phyloP scores from a whole-genome alignment of 2,797 vertebrate species.

The Pygocentrus nattereri region DNA sequence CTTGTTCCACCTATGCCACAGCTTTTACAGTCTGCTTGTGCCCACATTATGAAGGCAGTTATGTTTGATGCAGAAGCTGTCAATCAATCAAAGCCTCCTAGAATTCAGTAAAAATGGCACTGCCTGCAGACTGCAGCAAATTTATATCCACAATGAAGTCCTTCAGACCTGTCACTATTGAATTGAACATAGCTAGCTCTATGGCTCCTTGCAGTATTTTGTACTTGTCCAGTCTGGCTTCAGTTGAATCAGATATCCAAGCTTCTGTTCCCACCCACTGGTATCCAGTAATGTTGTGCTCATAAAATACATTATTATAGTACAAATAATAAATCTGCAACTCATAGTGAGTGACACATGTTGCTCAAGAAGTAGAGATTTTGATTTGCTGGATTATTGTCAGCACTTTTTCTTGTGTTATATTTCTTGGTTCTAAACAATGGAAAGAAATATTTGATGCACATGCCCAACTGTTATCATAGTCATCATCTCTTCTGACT shows the following conservation, averaged over 20 bases:
- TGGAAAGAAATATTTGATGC: slow-evolving; percentile 75
- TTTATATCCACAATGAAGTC: slow-evolving; percentile 40
- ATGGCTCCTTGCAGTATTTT: slow-evolving; percentile 71
- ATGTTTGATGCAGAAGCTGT: too few relatives aligned
- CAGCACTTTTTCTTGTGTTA: slow-evolving; percentile 62
- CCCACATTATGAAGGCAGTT: too few relatives aligned
- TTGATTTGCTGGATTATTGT: slow-evolving; percentile 73
- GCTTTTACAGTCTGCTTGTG: too few relatives aligned
- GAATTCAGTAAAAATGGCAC: slow-evolving; percentile 28
- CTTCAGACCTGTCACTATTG: slow-evolving; percentile 32
- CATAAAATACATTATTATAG: slow-evolving; percentile 67
- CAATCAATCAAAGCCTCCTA: too few relatives aligned
- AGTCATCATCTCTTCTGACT: slow-evolving; percentile 77
- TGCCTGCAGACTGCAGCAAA: slow-evolving; percentile 13
- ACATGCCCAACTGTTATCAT: slow-evolving; percentile 78
- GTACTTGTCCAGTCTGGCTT: slow-evolving; percentile 71
- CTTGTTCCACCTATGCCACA: too few relatives aligned
- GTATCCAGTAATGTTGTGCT: slow-evolving; percentile 71
- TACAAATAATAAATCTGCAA: slow-evolving; percentile 73
- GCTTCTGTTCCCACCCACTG: slow-evolving; percentile 78
- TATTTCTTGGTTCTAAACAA: slow-evolving; percentile 64
- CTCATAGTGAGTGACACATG: slow-evolving; percentile 72
- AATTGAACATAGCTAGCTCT: too few relatives aligned
- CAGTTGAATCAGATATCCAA: slow-evolving; percentile 76
- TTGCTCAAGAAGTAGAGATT: slow-evolving; percentile 69